A percentile compares a stretch with the other conserved stretches of the same genome.
Conservation (phyloP, 1,140 invertebrate genomes). For the Tetragnatha versicolor region DNA sequence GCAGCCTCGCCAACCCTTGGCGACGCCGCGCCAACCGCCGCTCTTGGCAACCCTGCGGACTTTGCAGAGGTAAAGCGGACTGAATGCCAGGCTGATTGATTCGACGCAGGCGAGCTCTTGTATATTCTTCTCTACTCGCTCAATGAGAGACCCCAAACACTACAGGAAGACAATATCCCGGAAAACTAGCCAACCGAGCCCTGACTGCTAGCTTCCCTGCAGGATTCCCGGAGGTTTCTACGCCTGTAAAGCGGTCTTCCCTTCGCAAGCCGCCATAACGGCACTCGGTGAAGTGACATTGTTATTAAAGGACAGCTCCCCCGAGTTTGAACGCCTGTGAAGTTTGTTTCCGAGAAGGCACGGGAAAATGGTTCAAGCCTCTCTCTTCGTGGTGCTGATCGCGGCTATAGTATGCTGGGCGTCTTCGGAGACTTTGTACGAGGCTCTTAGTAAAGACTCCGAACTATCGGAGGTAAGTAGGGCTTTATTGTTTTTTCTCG, state of each 20-base stretch:
- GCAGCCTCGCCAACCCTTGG: too few relatives aligned
- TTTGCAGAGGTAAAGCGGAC: conserved; percentile 49
- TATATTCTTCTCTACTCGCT: conserved; percentile 5
- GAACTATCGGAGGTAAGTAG: conserved; percentile 37
- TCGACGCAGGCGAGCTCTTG: background rate
- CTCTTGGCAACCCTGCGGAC: conserved; percentile 21
- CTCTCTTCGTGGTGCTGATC: conserved; percentile 21
- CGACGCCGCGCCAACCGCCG: background rate
- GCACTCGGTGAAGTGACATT: conserved; percentile 39
- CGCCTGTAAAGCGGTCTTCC: background rate
- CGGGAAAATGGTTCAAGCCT: conserved; percentile 37
- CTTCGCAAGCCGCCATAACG: conserved; percentile 41
- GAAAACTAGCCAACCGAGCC: background rate
- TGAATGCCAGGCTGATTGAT: conserved; percentile 50
- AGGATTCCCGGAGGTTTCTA: background rate
- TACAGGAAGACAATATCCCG: background rate
- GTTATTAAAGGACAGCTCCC: conserved; percentile 29
- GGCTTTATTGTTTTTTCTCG: background rate
- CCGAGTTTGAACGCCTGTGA: conserved; percentile 29
- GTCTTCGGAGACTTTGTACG: conserved; percentile 31
- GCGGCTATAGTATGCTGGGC: conserved; percentile 11
- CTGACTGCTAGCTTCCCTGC: background rate
- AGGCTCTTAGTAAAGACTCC: conserved; percentile 22
- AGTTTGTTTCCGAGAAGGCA: conserved; percentile 20
- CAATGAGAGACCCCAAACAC: background rate